Base-by-base conservation (phyloP, 1,140 invertebrate genomes). In the Ooceraea biroi region DNA sequence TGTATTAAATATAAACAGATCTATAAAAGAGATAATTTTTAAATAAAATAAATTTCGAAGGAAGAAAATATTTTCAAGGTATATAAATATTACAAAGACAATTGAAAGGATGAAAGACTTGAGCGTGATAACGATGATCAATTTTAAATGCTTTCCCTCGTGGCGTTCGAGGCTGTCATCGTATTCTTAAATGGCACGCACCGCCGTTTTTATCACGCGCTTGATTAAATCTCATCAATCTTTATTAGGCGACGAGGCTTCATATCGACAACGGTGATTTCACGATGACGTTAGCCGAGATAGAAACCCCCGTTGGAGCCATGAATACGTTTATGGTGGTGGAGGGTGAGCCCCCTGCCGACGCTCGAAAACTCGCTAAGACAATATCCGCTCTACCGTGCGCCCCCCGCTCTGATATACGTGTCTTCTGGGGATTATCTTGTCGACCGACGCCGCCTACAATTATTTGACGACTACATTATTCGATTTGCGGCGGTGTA, bases 191-290 rank as follows among this genome's bases (percentile, higher is more conserved):
- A 73, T 25, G 36, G 61, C n/a, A 46, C 68, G 46, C 52, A 80
- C 25, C 44, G 76, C 41, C 88, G 63, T 87, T 88, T 91, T 89
- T 88, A 85, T 85, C 83, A 68, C 88, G 86, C 89, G 88, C 92
- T 93, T 93, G 91, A 93, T 93, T 92, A 93, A 93, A 92, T 84
- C 87, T 90, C 92, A 93, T 93, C 92, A 91, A 93, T 93, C 92
- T 93, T 93, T 92, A 93, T 93, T 92, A 93, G 87, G 44, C 77
- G 80, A 57, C 88, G 58, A 89, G 84, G 82, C 83, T 92, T 90
- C 90, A 91, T 92, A 92, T 92, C 88, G 91, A 92, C 88, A 91
- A 86, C 90, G 85, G 88, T 92, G 90, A 91, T 92, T 92, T 82
- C 91, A 82, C 86, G 82, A 88, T 84, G 86, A 88, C 90, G 87